phyloP scores from a whole-genome alignment of 2,888 invertebrate species.

The Sphecodes monilicornis region DNA sequence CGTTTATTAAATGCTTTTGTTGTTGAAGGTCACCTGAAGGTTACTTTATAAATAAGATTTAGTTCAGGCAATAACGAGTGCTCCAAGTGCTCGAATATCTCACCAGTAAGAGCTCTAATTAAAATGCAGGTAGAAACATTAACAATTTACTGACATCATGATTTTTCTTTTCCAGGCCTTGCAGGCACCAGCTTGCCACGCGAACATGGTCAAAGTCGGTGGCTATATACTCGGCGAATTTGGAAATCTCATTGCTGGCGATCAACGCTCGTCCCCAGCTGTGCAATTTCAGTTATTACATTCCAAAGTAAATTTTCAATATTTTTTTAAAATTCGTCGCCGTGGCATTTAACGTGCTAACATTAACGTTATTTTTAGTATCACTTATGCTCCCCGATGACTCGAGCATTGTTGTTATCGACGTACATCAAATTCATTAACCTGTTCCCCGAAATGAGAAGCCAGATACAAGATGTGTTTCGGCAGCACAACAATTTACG shows the following conservation, averaged over 20 bases:
- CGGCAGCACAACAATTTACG: slow-evolving; percentile 97
- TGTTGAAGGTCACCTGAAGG: too few relatives aligned
- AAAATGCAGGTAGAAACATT: background rate
- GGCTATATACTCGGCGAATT: slow-evolving; percentile 99
- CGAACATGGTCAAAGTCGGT: slow-evolving; percentile 99
- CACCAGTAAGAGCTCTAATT: background rate
- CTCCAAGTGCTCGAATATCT: too few relatives aligned
- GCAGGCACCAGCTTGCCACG: slow-evolving; percentile 99
- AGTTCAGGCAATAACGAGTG: too few relatives aligned
- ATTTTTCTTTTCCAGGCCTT: slow-evolving; percentile 88
- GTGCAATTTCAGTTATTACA: slow-evolving; percentile 99
- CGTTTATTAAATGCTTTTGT: too few relatives aligned
- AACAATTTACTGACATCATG: background rate
- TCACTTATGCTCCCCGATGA: slow-evolving; percentile 98
- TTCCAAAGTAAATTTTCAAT: slow-evolving; percentile 89
- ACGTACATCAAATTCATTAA: slow-evolving; percentile 99
- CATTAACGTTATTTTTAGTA: slow-evolving; percentile 85
- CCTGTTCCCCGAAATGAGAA: slow-evolving; percentile 99
- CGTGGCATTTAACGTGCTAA: background rate
- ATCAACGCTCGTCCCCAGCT: slow-evolving; percentile 97
- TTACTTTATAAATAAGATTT: too few relatives aligned
- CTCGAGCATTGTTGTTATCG: slow-evolving; percentile 97
- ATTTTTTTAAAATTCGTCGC: background rate
- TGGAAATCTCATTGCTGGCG: slow-evolving; percentile 99
- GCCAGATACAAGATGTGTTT: slow-evolving; percentile 97